phyloP scores from a whole-genome alignment of 1,140 invertebrate genomes.

The Drosophila kohkoa region DNA sequence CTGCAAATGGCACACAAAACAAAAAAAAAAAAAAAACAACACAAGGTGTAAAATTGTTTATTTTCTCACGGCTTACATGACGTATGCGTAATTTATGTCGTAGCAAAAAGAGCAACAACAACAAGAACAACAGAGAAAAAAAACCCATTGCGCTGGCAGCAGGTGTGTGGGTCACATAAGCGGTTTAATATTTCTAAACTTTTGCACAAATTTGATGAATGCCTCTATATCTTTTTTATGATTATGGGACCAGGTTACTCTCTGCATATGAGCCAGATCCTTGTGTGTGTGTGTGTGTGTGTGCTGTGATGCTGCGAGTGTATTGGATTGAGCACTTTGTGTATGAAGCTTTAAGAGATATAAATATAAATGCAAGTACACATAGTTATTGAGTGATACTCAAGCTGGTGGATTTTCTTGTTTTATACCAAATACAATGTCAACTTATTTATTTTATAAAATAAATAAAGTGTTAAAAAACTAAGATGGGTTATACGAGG shows the following conservation, averaged over 20 bases:
- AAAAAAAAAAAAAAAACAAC: conserved; percentile 22
- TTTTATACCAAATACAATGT: too few species aligned
- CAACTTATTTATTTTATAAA: too few species aligned
- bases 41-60: conserved; percentile 53
- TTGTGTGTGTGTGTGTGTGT: not conserved
- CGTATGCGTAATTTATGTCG: conserved; percentile 75
- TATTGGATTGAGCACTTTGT: not conserved
- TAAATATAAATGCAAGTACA: not conserved
- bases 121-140: too few species aligned
- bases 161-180: conserved; percentile 64
- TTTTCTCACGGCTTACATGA: conserved; percentile 64
- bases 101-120: conserved; percentile 9
- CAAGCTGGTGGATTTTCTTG: too few species aligned
- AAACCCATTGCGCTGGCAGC: conserved; percentile 25
- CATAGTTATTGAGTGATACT: not conserved
- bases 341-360: not conserved
- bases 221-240: conserved; percentile 30
- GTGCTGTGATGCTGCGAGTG: not conserved
- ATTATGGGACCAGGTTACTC: conserved; percentile 6
- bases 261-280: not conserved
- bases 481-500: too few species aligned
- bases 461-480: too few species aligned
- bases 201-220: conserved; percentile 65
- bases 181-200: conserved; percentile 72
- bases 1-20: conserved; percentile 44